Conservation (phyloP, 2,888 invertebrate genomes). For the Gari tellinella region DNA sequence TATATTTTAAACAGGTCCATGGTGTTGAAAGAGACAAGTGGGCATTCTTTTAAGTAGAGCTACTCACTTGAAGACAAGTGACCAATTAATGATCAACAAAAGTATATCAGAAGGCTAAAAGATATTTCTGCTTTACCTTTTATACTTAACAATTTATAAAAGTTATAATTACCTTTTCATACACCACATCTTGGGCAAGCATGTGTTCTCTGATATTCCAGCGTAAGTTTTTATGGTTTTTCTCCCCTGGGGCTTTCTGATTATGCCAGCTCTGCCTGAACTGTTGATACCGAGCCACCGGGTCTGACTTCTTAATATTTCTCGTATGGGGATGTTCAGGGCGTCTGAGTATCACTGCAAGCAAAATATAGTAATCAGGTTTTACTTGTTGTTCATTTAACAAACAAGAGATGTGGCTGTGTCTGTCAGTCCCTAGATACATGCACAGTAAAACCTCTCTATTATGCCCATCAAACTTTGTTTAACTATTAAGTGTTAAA, state of each 20-base stretch:
- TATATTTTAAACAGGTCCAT: no score
- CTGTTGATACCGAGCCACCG: slow-evolving; percentile 80
- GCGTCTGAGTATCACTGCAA: slow-evolving; percentile 78
- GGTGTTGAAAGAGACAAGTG: no score
- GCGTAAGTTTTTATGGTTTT: slow-evolving; percentile 80
- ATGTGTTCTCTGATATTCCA: slow-evolving; percentile 83
- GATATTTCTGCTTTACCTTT: no score
- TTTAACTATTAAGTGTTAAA: no score
- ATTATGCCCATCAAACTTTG: no score
- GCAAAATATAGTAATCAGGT: background rate
- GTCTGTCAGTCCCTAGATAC: no score
- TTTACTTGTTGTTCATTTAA: background rate
- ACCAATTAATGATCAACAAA: no score
- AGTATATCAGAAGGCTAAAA: no score
- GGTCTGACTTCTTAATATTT: slow-evolving; percentile 78
- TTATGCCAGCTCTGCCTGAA: slow-evolving; percentile 79
- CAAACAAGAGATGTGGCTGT: background rate
- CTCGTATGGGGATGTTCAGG: slow-evolving; percentile 78
- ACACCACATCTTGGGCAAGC: slow-evolving; percentile 79
- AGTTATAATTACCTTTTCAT: slow-evolving; percentile 81
- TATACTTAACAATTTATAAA: no score
- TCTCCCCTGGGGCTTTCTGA: slow-evolving; percentile 82
- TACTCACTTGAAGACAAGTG: no score
- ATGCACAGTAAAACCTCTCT: no score
- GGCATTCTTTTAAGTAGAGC: no score